phyloP scores from a whole-genome alignment of 2,113 vertebrate genomes.

The Triplophysa siluroides region DNA sequence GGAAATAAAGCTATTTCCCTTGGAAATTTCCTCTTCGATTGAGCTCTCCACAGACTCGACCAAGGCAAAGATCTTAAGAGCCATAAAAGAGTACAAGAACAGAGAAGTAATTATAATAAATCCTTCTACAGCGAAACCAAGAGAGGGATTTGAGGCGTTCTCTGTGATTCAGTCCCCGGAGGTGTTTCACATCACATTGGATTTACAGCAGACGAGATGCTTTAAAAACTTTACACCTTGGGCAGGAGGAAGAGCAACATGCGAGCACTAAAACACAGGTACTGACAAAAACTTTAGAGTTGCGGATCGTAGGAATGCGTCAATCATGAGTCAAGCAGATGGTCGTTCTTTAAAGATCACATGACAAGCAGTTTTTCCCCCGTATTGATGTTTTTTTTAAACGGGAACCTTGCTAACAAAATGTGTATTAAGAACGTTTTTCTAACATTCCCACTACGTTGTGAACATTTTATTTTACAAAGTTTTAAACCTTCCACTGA shows the following conservation, averaged over 20 bases:
- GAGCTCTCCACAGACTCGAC: slow-evolving; percentile 11
- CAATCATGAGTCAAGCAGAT: not conserved
- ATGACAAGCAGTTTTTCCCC: not conserved
- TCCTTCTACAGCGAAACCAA: not conserved
- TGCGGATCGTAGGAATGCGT: not conserved
- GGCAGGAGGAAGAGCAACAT: not conserved
- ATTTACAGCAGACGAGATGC: not conserved
- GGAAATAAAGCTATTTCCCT: not conserved
- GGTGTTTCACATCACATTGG: not conserved
- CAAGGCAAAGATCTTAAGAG: slow-evolving; percentile 23
- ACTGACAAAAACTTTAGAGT: not conserved
- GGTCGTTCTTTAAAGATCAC: not conserved
- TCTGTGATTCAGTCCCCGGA: not conserved
- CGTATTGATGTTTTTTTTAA: too few relatives aligned
- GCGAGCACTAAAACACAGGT: not conserved
- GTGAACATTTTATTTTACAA: too few relatives aligned
- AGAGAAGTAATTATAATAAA: not conserved
- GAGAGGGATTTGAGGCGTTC: not conserved
- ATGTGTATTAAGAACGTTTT: too few relatives aligned
- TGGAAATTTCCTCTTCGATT: not conserved
- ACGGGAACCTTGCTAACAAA: too few relatives aligned
- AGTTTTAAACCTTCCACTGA: too few relatives aligned
- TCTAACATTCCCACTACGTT: too few relatives aligned
- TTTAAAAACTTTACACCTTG: not conserved
- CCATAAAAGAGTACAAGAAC: not conserved